Percentiles rank a stretch among this genome's conserved stretches.
Conservation (phyloP, 2,797 vertebrate species). For the Muscicapa striata region DNA sequence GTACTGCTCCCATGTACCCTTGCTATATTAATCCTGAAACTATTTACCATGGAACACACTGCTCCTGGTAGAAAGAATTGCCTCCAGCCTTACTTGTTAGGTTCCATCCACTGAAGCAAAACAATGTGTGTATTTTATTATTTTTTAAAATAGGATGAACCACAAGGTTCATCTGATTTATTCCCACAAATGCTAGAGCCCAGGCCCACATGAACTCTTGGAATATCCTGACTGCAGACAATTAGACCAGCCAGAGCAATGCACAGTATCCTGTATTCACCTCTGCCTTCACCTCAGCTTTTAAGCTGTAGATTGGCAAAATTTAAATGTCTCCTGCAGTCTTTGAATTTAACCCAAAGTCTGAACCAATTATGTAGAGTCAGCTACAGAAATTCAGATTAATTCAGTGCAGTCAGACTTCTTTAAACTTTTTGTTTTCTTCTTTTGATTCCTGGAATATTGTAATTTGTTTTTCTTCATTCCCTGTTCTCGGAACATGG, state of each 20-base stretch:
- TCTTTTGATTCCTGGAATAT: neutral
- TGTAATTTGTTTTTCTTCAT: neutral
- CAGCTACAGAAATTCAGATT: neutral
- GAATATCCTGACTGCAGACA: neutral
- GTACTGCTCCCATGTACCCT: neutral
- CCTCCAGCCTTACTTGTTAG: neutral
- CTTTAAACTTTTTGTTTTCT: neutral
- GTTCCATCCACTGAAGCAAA: neutral
- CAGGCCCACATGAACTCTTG: neutral
- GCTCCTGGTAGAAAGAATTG: neutral
- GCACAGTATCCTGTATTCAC: neutral
- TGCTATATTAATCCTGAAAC: slow-evolving; percentile 17
- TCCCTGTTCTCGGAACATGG: neutral
- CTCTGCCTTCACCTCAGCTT: neutral
- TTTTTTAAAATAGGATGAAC: neutral
- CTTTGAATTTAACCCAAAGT: neutral
- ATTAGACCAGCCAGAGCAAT: neutral
- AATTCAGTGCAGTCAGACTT: neutral
- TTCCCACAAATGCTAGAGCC: neutral
- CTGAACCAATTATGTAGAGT: neutral
- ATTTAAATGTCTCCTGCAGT: neutral
- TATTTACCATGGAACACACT: neutral
- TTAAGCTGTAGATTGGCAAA: neutral
- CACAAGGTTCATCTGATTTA: neutral
- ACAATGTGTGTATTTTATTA: neutral